Evolutionary conservation across 2,888 invertebrate genomes (phyloP).

Genomic region (Troglohyphantes excavatus): DNA sequence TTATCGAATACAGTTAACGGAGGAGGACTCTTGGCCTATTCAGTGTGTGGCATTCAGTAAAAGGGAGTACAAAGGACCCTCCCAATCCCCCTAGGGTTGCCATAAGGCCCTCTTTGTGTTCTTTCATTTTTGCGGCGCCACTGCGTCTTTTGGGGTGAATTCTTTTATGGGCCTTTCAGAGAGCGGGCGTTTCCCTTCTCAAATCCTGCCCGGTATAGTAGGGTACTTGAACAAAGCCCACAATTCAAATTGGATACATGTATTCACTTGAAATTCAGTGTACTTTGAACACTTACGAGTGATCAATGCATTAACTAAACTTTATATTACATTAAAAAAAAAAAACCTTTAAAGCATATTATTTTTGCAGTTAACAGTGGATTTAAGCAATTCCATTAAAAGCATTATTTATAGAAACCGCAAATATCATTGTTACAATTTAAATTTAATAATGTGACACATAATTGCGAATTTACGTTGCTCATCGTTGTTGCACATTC

Average conservation of each 20-base stretch:
- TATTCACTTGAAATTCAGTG: no score
- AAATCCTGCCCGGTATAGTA: neutral
- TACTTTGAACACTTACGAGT: no score
- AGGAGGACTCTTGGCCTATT: conserved; percentile 16
- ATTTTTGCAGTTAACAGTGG: no score
- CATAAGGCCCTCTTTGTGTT: conserved; percentile 10
- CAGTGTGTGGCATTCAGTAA: neutral
- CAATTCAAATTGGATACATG: neutral
- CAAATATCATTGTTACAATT: no score
- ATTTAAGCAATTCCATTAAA: no score
- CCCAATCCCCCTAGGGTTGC: conserved; percentile 54
- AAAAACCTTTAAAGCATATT: no score
- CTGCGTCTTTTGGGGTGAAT: neutral
- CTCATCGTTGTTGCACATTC: no score
- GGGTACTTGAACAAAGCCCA: neutral
- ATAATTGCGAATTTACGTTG: no score
- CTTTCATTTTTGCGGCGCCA: neutral
- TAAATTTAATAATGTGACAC: no score
- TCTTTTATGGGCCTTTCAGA: neutral
- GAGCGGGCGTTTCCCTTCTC: neutral
- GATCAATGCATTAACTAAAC: no score
- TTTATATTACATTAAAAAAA: no score
- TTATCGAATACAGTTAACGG: neutral
- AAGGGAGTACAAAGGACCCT: conserved; percentile 34
- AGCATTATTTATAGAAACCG: no score